Evolutionary conservation across 2,888 invertebrate species (phyloP).

Genomic region (Amphiduros pacificus): DNA sequence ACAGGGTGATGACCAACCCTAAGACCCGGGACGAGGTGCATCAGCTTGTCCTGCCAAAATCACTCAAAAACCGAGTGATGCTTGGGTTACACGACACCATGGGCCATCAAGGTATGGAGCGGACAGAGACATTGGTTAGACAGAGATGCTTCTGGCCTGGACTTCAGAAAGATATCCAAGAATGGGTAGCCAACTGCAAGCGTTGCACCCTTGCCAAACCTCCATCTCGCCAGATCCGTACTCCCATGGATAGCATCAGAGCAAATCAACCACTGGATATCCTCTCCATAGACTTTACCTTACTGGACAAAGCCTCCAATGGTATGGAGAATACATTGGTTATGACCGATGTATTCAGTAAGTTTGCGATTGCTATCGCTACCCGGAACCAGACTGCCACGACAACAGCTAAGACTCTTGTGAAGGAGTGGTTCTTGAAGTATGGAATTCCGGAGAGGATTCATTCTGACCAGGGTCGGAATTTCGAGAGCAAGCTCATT

Average conservation of each 20-base stretch:
- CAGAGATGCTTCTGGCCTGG: neutral
- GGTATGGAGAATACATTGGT: neutral
- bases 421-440: neutral
- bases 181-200: neutral
- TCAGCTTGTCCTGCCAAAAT: neutral
- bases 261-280: neutral
- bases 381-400: neutral
- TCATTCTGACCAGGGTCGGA: neutral
- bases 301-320: neutral
- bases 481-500: neutral
- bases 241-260: neutral
- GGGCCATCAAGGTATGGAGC: neutral
- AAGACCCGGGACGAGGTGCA: neutral
- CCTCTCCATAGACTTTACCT: neutral
- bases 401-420: neutral
- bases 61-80: neutral
- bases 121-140: neutral
- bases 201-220: slow-evolving; percentile 1
- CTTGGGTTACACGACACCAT: neutral
- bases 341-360: neutral
- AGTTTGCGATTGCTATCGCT: neutral
- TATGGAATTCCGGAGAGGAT: neutral
- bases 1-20: neutral
- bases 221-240: neutral
- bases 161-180: neutral